Conservation (phyloP, 2,113 vertebrate genomes). For the Saccopteryx bilineata region DNA sequence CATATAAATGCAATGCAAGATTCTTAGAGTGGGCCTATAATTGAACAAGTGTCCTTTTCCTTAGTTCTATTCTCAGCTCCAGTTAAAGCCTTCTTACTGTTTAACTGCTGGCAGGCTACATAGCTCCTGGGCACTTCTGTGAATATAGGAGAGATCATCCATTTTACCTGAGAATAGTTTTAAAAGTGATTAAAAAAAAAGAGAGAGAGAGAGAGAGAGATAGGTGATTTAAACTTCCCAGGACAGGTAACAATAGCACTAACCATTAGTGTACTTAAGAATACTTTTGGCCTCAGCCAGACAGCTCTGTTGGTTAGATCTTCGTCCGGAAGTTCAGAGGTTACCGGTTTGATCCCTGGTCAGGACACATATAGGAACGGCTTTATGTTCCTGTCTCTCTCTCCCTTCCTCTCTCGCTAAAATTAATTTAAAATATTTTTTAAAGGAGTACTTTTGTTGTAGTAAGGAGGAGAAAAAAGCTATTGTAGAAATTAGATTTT, state of each 20-base stretch:
- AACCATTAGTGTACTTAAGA: background rate
- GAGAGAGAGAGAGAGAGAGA: background rate
- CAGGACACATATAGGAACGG: no score
- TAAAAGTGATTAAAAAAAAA: slow-evolving; percentile 42
- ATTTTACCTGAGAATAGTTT: slow-evolving; percentile 32
- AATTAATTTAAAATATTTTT: no score
- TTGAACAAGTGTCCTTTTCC: background rate
- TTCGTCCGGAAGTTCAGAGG: no score
- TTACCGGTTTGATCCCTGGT: no score
- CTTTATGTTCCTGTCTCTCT: no score
- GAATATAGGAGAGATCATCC: slow-evolving; percentile 1
- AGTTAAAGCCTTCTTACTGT: slow-evolving; percentile 8
- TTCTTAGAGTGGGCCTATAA: background rate
- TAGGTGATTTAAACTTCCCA: slow-evolving; percentile 27
- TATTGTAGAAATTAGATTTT: slow-evolving; percentile 22
- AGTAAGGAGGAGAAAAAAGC: background rate
- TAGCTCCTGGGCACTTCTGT: background rate
- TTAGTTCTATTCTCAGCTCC: slow-evolving; percentile 34
- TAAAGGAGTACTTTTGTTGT: background rate
- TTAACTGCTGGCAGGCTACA: background rate
- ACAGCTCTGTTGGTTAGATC: no score
- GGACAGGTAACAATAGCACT: background rate
- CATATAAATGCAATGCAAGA: background rate
- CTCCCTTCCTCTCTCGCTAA: no score
- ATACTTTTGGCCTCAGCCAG: background rate